These are phyloP conservation scores for Uloborus plumipes DNA, from an alignment of 2,888 invertebrate genomes.

Conservation along the genomic window DNA sequence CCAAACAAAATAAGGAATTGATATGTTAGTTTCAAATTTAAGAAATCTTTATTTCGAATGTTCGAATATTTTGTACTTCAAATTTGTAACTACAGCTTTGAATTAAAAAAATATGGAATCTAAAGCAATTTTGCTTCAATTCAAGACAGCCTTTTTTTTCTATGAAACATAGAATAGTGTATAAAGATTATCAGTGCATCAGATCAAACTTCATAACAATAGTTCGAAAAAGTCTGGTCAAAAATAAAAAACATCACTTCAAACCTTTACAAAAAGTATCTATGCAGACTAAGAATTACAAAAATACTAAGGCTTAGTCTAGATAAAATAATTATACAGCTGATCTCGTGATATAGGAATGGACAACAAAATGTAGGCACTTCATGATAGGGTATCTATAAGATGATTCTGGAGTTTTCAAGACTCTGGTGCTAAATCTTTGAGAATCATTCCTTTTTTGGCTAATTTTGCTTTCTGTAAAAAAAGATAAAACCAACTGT, in stretches of 20 bases:
- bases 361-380: constrained; percentile 44
- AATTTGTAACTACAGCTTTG: too few relatives aligned
- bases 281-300: not conserved
- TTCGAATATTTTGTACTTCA: too few relatives aligned
- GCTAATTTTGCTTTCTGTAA: constrained; percentile 64
- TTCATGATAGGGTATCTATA: constrained; percentile 55
- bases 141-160: too few relatives aligned
- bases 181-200: too few relatives aligned
- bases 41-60: too few relatives aligned
- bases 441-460: constrained; percentile 64
- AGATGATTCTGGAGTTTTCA: constrained; percentile 28
- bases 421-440: constrained; percentile 41
- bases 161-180: too few relatives aligned
- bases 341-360: not conserved
- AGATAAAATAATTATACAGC: not conserved
- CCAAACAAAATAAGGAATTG: too few relatives aligned
- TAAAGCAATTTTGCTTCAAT: too few relatives aligned
- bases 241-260: not conserved
- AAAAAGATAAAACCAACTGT: not conserved
- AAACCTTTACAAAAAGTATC: not conserved
- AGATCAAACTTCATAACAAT: not conserved
- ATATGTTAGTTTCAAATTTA: too few relatives aligned
- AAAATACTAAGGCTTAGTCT: not conserved
- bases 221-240: not conserved
- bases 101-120: too few relatives aligned